Conservation (phyloP, 2,888 invertebrate species). For the Athetis lepigone region DNA sequence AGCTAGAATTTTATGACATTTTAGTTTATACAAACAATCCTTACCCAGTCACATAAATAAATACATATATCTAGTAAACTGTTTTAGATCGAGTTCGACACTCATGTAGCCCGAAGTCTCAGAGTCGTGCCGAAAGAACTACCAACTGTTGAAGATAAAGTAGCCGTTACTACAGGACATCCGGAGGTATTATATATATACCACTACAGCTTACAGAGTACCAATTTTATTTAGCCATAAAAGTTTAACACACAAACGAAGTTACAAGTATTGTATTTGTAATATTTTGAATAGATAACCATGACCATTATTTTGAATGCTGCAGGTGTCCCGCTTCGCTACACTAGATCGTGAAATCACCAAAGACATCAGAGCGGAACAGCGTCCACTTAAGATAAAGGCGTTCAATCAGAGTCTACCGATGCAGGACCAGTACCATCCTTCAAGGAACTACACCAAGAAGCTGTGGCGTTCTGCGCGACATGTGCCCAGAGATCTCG, state of each 20-base stretch:
- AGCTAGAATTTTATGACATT: too few species aligned
- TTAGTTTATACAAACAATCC: too few species aligned
- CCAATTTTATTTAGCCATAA: too few species aligned
- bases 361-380: conserved; percentile 87
- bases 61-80: neutral
- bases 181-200: conserved; percentile 78
- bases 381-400: conserved; percentile 70
- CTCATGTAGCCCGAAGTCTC: conserved; percentile 89
- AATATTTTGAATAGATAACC: too few species aligned
- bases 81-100: conserved; percentile 90
- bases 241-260: too few species aligned
- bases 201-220: neutral
- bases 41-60: too few species aligned
- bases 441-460: conserved; percentile 87
- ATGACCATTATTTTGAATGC: neutral
- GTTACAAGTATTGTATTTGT: too few species aligned
- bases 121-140: conserved; percentile 90
- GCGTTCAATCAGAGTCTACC: conserved; percentile 90
- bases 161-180: conserved; percentile 87
- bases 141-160: conserved; percentile 89
- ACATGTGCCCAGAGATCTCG: conserved; percentile 90
- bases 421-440: conserved; percentile 80
- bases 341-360: conserved; percentile 83
- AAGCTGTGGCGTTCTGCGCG: conserved; percentile 90
- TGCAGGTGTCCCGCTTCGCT: conserved; percentile 73